Evolutionary conservation across 2,113 vertebrate species (phyloP).

Genomic region (Neotoma lepida): DNA sequence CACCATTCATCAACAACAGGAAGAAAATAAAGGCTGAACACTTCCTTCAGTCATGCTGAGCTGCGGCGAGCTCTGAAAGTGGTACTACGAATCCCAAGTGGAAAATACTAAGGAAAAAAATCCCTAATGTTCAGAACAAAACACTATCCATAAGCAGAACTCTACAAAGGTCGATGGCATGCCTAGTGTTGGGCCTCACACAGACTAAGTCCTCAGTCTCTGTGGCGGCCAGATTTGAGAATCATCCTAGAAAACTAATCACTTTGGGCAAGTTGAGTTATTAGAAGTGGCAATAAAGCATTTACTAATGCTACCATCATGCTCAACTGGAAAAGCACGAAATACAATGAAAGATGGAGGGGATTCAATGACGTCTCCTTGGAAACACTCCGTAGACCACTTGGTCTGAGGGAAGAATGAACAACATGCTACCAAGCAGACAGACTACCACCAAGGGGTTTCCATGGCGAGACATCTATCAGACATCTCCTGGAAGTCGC

Average conservation of each 20-base stretch:
- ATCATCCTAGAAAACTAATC: slow-evolving; percentile 41
- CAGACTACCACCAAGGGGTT: neutral
- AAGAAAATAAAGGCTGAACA: slow-evolving; percentile 19
- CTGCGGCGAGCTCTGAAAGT: neutral
- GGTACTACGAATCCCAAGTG: neutral
- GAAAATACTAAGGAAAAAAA: neutral
- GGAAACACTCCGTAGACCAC: neutral
- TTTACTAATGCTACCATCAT: neutral
- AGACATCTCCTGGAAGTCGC: neutral
- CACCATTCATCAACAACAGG: slow-evolving; percentile 29
- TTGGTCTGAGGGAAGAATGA: neutral
- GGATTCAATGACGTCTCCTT: neutral
- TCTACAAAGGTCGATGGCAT: neutral
- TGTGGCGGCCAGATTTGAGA: neutral
- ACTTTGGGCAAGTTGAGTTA: neutral
- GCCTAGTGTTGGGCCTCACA: neutral
- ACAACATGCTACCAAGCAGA: neutral
- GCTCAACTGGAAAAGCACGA: slow-evolving; percentile 23
- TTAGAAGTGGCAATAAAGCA: slow-evolving; percentile 29
- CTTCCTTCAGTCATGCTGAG: slow-evolving; percentile 15
- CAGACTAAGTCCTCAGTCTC: neutral
- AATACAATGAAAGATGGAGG: neutral
- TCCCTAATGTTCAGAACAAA: neutral
- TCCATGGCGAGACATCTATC: neutral
- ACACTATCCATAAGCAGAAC: too few relatives aligned